Conservation (phyloP, 2,797 vertebrate genomes). For the Falco cherrug region DNA sequence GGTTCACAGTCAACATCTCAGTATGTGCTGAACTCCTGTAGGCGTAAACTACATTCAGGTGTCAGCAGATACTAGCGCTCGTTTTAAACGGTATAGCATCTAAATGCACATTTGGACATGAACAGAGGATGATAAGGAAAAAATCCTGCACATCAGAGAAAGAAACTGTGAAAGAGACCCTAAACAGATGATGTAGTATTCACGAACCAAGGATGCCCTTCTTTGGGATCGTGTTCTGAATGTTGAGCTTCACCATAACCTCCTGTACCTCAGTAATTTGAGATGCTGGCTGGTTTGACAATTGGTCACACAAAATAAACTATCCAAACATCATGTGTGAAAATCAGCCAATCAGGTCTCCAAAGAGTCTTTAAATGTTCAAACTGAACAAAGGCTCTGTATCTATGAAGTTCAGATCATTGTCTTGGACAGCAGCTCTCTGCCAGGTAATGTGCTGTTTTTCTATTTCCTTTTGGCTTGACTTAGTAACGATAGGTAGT, state of each 20-base stretch:
- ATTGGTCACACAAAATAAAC: slow-evolving; percentile 65
- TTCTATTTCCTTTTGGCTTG: slow-evolving; percentile 40
- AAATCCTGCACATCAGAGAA: not conserved
- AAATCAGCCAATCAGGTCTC: slow-evolving; percentile 60
- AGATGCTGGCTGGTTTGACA: slow-evolving; percentile 41
- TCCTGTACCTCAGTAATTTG: not conserved
- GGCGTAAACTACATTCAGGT: not conserved
- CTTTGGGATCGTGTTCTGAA: not conserved
- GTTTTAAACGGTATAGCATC: not conserved
- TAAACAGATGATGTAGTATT: not conserved
- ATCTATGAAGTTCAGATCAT: slow-evolving; percentile 23
- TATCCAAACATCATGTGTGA: slow-evolving; percentile 46
- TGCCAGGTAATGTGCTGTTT: slow-evolving; percentile 61
- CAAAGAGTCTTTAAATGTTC: slow-evolving; percentile 69
- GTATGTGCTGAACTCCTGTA: not conserved
- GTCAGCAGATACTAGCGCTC: not conserved
- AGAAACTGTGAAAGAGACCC: not conserved
- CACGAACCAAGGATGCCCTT: not conserved
- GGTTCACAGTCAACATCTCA: not conserved
- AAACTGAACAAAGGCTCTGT: slow-evolving; percentile 42
- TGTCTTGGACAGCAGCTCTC: slow-evolving; percentile 49
- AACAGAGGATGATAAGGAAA: not conserved
- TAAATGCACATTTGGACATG: not conserved
- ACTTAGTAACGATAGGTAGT: not conserved
- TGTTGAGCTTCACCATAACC: not conserved